phyloP scores from a whole-genome alignment of 2,113 vertebrate species.

The Channa argus region DNA sequence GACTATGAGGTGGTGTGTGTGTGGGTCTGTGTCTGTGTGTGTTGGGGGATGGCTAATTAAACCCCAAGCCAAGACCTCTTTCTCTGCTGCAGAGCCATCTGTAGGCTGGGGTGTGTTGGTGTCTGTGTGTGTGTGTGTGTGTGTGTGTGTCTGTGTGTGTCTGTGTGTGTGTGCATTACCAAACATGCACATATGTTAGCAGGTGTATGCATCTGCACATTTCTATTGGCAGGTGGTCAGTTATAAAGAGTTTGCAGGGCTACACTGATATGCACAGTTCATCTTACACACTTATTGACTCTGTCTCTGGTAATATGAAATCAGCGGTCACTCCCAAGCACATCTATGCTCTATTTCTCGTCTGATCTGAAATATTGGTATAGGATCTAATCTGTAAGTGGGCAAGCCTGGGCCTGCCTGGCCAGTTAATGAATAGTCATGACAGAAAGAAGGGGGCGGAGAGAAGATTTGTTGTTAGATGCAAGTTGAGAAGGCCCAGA shows the following conservation, averaged over 20 bases:
- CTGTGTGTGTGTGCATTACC: constrained; percentile 6
- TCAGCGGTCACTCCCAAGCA: constrained; percentile 1
- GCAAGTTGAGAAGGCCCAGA: constrained; percentile 88
- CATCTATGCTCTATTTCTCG: constrained; percentile 40
- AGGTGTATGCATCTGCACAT: constrained; percentile 22
- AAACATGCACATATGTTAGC: constrained; percentile 13
- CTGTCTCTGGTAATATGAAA: background rate
- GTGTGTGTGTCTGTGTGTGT: constrained; percentile 29
- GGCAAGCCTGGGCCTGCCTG: constrained; percentile 93
- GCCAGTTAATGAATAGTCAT: constrained; percentile 91
- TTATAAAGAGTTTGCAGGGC: background rate
- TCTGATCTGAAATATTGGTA: constrained; percentile 80
- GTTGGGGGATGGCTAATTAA: constrained; percentile 61
- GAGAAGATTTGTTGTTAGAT: constrained; percentile 92
- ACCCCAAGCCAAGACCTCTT: constrained; percentile 49
- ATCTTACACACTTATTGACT: background rate
- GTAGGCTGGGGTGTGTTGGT: constrained; percentile 47
- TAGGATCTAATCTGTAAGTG: constrained; percentile 82
- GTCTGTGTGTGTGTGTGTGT: background rate
- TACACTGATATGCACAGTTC: background rate
- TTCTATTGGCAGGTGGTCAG: background rate
- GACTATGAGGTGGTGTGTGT: constrained; percentile 29
- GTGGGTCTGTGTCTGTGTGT: constrained; percentile 22
- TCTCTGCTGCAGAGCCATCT: constrained; percentile 60
- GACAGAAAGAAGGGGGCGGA: constrained; percentile 86